phyloP scores from a whole-genome alignment of 2,113 vertebrate genomes.

The Hyperoodon ampullatus region DNA sequence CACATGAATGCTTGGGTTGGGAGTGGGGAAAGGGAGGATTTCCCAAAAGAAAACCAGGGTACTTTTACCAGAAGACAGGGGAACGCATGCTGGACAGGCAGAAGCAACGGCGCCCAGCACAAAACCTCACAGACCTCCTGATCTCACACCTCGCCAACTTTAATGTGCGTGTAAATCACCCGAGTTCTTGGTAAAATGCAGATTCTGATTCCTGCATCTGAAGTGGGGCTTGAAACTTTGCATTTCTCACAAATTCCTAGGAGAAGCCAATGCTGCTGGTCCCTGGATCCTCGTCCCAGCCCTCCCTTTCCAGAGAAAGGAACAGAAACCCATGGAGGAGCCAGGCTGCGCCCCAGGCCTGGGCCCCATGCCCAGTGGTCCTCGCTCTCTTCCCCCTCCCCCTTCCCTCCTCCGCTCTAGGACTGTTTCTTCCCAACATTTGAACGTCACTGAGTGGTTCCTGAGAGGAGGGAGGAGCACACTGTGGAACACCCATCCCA shows the following conservation, averaged over 20 bases:
- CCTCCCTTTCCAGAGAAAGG: background rate
- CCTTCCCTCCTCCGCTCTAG: background rate
- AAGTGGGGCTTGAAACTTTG: background rate
- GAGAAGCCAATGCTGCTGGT: background rate
- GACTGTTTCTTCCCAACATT: background rate
- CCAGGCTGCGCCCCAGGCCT: background rate
- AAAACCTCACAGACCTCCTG: background rate
- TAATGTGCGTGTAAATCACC: fast-evolving
- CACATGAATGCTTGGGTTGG: background rate
- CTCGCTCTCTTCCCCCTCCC: background rate
- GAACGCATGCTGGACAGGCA: fast-evolving
- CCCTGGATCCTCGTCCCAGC: background rate
- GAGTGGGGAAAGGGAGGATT: background rate
- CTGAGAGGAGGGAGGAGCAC: background rate
- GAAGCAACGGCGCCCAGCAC: background rate
- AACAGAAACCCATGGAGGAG: background rate
- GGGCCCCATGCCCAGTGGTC: background rate
- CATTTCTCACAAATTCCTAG: background rate
- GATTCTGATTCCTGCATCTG: background rate
- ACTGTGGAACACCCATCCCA: background rate
- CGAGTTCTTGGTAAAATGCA: background rate
- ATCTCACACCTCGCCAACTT: background rate
- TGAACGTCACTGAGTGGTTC: background rate
- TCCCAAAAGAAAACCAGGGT: background rate
- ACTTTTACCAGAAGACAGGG: background rate